phyloP scores from a whole-genome alignment of 2,888 invertebrate genomes.

The Caenorhabditis becei region DNA sequence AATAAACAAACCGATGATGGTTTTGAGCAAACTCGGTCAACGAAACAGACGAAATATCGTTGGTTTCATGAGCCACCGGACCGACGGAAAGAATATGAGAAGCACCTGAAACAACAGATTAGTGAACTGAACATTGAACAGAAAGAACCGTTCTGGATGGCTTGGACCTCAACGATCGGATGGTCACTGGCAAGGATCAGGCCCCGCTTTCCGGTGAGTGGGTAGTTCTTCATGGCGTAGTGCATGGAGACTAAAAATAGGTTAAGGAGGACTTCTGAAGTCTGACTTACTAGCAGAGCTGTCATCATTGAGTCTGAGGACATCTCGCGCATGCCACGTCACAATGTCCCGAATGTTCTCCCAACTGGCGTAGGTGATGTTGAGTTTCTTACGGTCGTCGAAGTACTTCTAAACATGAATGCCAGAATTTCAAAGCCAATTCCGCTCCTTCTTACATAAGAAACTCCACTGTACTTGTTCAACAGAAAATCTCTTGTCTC shows the following conservation, averaged over 20 bases:
- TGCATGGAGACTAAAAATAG: constrained; percentile 49
- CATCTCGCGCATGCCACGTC: constrained; percentile 49
- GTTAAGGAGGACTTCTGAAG: background rate
- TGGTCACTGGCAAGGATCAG: constrained; percentile 35
- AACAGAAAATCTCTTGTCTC: constrained; percentile 29
- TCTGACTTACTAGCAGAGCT: constrained; percentile 36
- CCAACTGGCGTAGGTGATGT: constrained; percentile 44
- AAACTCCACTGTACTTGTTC: constrained; percentile 41
- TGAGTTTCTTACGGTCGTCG: constrained; percentile 34
- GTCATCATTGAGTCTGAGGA: constrained; percentile 37
- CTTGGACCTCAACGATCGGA: constrained; percentile 46
- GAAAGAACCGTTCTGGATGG: constrained; percentile 47
- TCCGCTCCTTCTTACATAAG: constrained; percentile 31
- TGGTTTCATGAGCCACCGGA: constrained; percentile 26
- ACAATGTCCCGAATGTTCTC: constrained; percentile 52
- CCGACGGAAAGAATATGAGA: constrained; percentile 41
- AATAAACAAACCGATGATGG: constrained; percentile 26
- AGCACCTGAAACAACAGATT: constrained; percentile 47
- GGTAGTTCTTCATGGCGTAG: constrained; percentile 32
- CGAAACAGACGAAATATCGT: constrained; percentile 32
- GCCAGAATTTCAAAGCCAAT: too few species aligned
- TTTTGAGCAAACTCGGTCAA: constrained; percentile 37
- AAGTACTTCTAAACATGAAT: constrained; percentile 33
- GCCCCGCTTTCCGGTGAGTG: constrained; percentile 16
- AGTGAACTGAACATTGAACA: background rate